phyloP scores from a whole-genome alignment of 2,113 vertebrate species.

The Phrynocephalus versicolor region DNA sequence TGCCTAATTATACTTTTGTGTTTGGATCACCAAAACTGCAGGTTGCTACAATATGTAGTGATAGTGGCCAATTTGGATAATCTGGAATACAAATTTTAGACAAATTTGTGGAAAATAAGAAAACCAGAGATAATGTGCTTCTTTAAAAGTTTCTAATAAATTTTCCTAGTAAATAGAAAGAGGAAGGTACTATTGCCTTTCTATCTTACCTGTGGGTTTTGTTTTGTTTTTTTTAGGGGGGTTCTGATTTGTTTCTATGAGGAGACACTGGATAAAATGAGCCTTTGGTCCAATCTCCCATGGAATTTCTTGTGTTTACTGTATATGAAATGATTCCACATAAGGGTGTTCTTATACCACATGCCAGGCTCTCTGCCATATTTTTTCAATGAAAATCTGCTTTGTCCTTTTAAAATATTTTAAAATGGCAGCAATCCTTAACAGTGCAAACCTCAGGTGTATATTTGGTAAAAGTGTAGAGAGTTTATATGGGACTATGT shows the following conservation, averaged over 20 bases:
- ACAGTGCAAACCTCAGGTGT: not conserved
- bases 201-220: not conserved
- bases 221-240: too few relatives aligned
- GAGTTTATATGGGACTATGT: not conserved
- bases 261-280: not conserved
- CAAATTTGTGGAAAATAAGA: not conserved
- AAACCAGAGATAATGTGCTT: not conserved
- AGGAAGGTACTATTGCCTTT: not conserved
- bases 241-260: not conserved
- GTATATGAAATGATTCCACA: not conserved
- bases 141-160: not conserved
- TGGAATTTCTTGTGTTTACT: not conserved
- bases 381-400: too few relatives aligned
- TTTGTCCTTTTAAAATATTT: not conserved
- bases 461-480: not conserved
- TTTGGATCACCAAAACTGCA: not conserved
- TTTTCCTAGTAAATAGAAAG: not conserved
- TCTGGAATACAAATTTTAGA: not conserved
- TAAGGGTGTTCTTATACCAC: not conserved
- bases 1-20: not conserved
- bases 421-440: not conserved
- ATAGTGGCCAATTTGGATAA: not conserved
- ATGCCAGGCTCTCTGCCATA: too few relatives aligned
- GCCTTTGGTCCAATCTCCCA: not conserved
- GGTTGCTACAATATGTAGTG: not conserved